Base-by-base conservation (phyloP, 1,140 invertebrate genomes). In the Heliconius hewitsoni region DNA sequence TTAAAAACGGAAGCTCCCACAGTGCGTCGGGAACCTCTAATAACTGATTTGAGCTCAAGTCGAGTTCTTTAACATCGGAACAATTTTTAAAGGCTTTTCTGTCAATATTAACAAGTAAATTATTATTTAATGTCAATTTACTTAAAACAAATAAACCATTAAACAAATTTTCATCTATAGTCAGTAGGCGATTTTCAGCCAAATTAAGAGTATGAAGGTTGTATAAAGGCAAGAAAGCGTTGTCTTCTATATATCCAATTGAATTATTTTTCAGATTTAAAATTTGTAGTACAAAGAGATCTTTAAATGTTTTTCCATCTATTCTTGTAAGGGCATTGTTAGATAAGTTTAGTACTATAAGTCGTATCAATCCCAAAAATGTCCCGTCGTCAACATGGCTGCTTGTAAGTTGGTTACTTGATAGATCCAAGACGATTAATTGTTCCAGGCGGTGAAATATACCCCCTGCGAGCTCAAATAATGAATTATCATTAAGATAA, bases 1-100 rank as follows among this genome's bases (percentile, higher is more conserved):
- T 97, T 77, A 99, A 92, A 87, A 98, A 97, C 55, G 97, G 96
- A 46, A 98, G 93, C 87, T 98, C 97, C 89, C 97, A 96, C 16
- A 99, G 88, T 6, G 98, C 97, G 80, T 97, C 96, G 3, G 98
- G 98, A 52, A 99, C 96, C 72, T 96, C 95, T 73, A 96, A 95
- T 73, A 99, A 92, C 82, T 97, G 96, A 94, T 99, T 99, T 23
- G 97, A 97, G 87, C 98, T 97, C 34, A 99, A 95, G 94, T 98
- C 98, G 4, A 99, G 94, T 86, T 98, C 98, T 92, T 98, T 98
- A n/a, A 99, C 94, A 84, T 97, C 97, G 6, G 97, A 98, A 87
- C 97, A 97, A 93, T 98, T 99, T 92, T 96, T 96, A 87, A 98
- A 98, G n/a, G 98, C 97, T 83, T 97, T 96, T 16, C 96, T 94